Evolutionary conservation across 2,888 invertebrate genomes (phyloP).

Genomic region (Drosophila rubida): DNA sequence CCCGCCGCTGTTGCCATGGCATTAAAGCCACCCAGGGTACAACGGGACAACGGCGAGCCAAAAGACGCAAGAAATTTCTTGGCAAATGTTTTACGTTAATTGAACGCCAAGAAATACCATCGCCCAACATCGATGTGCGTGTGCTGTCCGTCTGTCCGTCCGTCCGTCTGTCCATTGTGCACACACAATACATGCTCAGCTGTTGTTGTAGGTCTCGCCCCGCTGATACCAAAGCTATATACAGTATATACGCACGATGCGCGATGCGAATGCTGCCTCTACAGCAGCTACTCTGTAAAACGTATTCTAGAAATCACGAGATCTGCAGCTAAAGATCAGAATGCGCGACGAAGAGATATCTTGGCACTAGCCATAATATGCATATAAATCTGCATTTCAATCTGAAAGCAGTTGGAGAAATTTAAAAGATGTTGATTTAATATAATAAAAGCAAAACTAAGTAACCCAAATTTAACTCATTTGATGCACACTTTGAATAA

Average conservation of each 20-base stretch:
- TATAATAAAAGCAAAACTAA: too few species aligned
- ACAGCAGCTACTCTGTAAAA: conserved; percentile 19
- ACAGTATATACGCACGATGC: not conserved
- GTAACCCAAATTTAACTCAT: too few species aligned
- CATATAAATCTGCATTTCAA: too few species aligned
- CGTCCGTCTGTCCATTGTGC: conserved; percentile 7
- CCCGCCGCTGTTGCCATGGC: conserved; percentile 39
- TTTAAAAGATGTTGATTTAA: too few species aligned
- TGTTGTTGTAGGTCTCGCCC: conserved; percentile 71
- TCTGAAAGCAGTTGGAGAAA: too few species aligned
- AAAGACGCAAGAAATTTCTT: conserved; percentile 58
- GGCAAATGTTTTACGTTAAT: conserved; percentile 77
- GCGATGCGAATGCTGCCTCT: not conserved
- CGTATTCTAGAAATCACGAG: not conserved
- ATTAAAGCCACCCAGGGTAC: conserved; percentile 24
- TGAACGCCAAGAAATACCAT: conserved; percentile 68
- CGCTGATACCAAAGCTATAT: conserved; percentile 4
- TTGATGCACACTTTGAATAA: too few species aligned
- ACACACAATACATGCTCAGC: conserved; percentile 57
- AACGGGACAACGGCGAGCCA: conserved; percentile 26
- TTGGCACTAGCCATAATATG: too few species aligned
- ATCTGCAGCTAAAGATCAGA: not conserved
- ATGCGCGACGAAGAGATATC: not conserved
- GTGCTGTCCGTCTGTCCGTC: conserved; percentile 1
- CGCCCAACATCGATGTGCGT: conserved; percentile 24